phyloP scores from a whole-genome alignment of 2,888 invertebrate species.

The Meteorus cinctellus region DNA sequence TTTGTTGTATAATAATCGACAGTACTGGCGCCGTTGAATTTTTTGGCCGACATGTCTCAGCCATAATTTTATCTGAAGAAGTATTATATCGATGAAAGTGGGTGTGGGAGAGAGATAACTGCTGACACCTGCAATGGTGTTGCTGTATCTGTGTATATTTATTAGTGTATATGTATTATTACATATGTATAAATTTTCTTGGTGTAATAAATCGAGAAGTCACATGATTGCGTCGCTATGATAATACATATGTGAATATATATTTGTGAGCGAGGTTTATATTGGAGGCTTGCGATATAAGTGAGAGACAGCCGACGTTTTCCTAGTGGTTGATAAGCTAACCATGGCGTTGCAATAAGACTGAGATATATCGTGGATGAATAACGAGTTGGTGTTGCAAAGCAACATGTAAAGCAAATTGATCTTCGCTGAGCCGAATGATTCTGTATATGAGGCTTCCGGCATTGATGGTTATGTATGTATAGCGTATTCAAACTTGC shows the following conservation, averaged over 20 bases:
- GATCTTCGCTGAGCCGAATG: slow-evolving; percentile 36
- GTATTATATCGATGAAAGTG: neutral
- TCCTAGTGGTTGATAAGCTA: slow-evolving; percentile 37
- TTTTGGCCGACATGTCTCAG: slow-evolving; percentile 10
- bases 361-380: slow-evolving; percentile 26
- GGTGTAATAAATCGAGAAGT: slow-evolving; percentile 17
- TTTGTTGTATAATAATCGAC: slow-evolving; percentile 57
- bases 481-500: neutral
- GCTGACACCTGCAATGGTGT: neutral
- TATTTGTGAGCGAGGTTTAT: neutral
- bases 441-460: slow-evolving; percentile 32
- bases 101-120: slow-evolving; percentile 1
- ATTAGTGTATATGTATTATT: neutral
- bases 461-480: slow-evolving; percentile 24
- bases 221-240: slow-evolving; percentile 22
- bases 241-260: slow-evolving; percentile 17
- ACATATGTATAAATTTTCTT: neutral
- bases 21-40: slow-evolving; percentile 56
- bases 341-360: slow-evolving; percentile 38
- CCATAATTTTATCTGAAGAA: slow-evolving; percentile 5
- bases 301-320: slow-evolving; percentile 31
- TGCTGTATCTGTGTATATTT: neutral
- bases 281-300: slow-evolving; percentile 28
- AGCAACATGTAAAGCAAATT: slow-evolving; percentile 27
- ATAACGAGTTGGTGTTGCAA: slow-evolving; percentile 35